Base-by-base conservation (phyloP, 2,113 vertebrate genomes). In the Montifringilla adamsi region DNA sequence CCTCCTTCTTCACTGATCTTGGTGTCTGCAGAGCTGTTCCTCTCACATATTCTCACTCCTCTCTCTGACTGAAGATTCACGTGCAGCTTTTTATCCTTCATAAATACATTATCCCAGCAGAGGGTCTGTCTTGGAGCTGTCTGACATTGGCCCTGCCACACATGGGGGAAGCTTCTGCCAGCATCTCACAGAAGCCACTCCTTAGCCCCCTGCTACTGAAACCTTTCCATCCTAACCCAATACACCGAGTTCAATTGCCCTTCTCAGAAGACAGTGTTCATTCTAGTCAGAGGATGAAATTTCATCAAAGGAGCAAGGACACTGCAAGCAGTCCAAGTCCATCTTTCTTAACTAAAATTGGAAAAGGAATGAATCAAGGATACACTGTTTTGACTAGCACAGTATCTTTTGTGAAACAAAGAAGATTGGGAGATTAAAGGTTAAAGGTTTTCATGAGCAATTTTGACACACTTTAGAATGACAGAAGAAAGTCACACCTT, bases 281-380 rank as follows among this genome's bases (percentile, higher is more conserved):
- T 93, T 73, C 70, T 60, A 39, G 80, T 87, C 59, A 73, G 67
- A 70, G 20, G 35, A 83, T 87, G 39, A 93, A 87, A 91, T 80
- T 76, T 67, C 46, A 77, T 95, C 70, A 88, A 93, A 91, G 75
- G 56, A 88, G 46, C 63, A 80, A 86, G 49, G 52, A 91, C 52
- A 70, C 12, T 53, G 63, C 72, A 76, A 91, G 85, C 41, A 75
- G 59, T 60, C 37, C 7, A 5, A 77, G 49, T 86, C 72, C 43
- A 28, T 37, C 43, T 94, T 52, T 90, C 64, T 68, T 67, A 86
- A 90, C 27, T 24, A 78, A 81, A 96, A 94, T 68, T 46, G 26
- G 68, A 84, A 93, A 81, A 31, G 20, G 43, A 63, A 81, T 67
- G 56, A 81, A 94, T 84, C 56, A 92, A 93, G 79, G 76, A 90